These are phyloP conservation scores for Electrophaes corylata DNA, from an alignment of 2,888 invertebrate genomes.

Conservation along the genomic window DNA sequence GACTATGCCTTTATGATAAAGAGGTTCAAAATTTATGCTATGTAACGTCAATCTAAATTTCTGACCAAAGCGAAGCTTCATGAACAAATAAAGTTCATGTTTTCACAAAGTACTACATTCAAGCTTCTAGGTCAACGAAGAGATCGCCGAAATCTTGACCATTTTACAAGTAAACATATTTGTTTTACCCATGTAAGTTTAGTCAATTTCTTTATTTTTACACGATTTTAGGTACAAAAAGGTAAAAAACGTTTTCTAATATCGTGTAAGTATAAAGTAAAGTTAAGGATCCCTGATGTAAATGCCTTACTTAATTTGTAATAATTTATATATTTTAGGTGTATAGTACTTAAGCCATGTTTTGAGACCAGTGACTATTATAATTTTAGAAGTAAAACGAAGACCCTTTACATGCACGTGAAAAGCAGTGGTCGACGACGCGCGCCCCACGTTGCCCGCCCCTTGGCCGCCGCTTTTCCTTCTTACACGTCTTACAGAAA, in stretches of 20 bases:
- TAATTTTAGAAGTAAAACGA: constrained; percentile 78
- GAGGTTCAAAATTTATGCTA: constrained; percentile 65
- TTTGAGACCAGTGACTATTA: constrained; percentile 84
- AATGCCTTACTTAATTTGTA: constrained; percentile 85
- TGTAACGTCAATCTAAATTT: constrained; percentile 58
- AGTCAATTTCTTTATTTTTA: constrained; percentile 81
- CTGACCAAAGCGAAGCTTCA: constrained; percentile 73
- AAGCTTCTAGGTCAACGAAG: constrained; percentile 71
- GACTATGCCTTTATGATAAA: constrained; percentile 74
- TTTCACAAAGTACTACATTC: constrained; percentile 42
- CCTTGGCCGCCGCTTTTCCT: constrained; percentile 75
- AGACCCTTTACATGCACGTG: constrained; percentile 61
- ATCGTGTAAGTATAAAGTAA: constrained; percentile 80
- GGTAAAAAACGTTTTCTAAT: constrained; percentile 64
- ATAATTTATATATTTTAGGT: constrained; percentile 85
- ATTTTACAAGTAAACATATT: constrained; percentile 78
- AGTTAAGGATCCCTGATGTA: constrained; percentile 81
- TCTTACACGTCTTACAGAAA: constrained; percentile 73
- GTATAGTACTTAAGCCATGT: constrained; percentile 85
- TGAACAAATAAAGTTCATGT: constrained; percentile 39
- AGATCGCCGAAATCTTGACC: constrained; percentile 84
- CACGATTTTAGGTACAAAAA: constrained; percentile 73
- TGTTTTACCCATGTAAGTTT: constrained; percentile 83
- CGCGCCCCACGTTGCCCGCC: constrained; percentile 30
- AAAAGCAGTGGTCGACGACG: constrained; percentile 71